A percentile compares a stretch with the other conserved stretches of the same genome.
phyloP scores from a whole-genome alignment of 2,888 invertebrate genomes.

The Drosophila quasianomalipes region DNA sequence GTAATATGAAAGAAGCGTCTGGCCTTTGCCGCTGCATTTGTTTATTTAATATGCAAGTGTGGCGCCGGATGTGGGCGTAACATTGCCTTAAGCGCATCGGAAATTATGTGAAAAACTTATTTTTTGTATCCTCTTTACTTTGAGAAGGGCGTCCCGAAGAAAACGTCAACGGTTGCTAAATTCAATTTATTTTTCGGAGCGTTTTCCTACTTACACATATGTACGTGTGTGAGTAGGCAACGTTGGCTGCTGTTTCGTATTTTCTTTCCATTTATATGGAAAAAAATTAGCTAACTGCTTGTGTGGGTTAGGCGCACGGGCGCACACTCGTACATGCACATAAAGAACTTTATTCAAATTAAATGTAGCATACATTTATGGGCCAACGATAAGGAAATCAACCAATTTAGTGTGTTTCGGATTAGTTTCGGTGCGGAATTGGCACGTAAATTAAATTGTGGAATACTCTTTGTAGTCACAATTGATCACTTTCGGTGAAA shows the following conservation, averaged over 20 bases:
- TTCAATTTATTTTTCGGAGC: slow-evolving; percentile 69
- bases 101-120: slow-evolving; percentile 60
- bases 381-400: slow-evolving; percentile 36
- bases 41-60: slow-evolving; percentile 39
- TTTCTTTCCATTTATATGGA: slow-evolving; percentile 70
- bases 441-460: slow-evolving; percentile 15
- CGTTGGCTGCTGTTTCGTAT: slow-evolving; percentile 42
- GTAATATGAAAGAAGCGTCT: slow-evolving; percentile 25
- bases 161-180: slow-evolving; percentile 68
- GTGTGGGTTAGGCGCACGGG: slow-evolving; percentile 67
- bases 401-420: slow-evolving; percentile 15
- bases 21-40: slow-evolving; percentile 31
- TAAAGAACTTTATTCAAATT: slow-evolving; percentile 51
- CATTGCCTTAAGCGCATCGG: slow-evolving; percentile 26
- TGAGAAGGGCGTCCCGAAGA: slow-evolving; percentile 12
- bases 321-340: slow-evolving; percentile 65
- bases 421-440: slow-evolving; percentile 34
- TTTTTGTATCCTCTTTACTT: slow-evolving; percentile 8
- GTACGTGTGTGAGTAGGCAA: slow-evolving; percentile 16
- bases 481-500: background rate
- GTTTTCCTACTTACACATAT: slow-evolving; percentile 22
- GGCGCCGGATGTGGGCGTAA: slow-evolving; percentile 1
- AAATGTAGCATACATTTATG: slow-evolving; percentile 74
- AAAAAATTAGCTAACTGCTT: slow-evolving; percentile 66
- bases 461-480: background rate